These are phyloP conservation scores for Eilema sororculum DNA, from an alignment of 2,888 invertebrate species.

Conservation along the genomic window DNA sequence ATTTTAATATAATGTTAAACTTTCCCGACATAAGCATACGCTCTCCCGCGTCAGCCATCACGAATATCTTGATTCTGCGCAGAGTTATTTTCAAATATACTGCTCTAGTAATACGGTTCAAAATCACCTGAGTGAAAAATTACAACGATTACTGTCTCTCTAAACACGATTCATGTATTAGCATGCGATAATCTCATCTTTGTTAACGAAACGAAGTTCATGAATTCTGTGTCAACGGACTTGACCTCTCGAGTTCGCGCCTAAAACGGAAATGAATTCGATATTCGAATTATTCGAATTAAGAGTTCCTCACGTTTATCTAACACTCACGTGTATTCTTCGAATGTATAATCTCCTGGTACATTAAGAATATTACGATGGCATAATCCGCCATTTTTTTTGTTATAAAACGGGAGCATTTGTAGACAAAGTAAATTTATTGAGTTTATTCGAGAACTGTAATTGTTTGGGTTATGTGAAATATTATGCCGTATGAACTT, in stretches of 20 bases:
- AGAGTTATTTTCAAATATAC: neutral
- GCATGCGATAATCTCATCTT: neutral
- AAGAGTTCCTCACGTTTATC: conserved; percentile 12
- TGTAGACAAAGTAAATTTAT: conserved; percentile 6
- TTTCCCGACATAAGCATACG: neutral
- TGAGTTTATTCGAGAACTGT: conserved; percentile 16
- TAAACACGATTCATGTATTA: neutral
- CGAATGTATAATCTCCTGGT: conserved; percentile 13
- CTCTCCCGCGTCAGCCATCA: neutral
- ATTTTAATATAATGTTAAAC: neutral
- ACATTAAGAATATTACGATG: conserved; percentile 1
- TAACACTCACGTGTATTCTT: conserved; percentile 9
- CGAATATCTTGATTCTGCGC: neutral
- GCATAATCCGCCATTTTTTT: conserved; percentile 8
- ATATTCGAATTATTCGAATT: neutral
- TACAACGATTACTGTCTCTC: neutral
- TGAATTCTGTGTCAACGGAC: conserved; percentile 15
- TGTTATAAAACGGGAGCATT: conserved; percentile 5
- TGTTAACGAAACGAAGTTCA: conserved; percentile 10
- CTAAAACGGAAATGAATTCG: conserved; percentile 12
- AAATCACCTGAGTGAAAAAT: neutral
- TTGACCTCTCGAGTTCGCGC: neutral
- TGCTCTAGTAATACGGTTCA: neutral
- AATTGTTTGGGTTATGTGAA: neutral
- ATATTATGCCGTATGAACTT: neutral